Evolutionary conservation across 2,888 invertebrate genomes (phyloP), one percentile per base, ranked within the genome.

Genomic region (Eristalinus sepulchralis): DNA sequence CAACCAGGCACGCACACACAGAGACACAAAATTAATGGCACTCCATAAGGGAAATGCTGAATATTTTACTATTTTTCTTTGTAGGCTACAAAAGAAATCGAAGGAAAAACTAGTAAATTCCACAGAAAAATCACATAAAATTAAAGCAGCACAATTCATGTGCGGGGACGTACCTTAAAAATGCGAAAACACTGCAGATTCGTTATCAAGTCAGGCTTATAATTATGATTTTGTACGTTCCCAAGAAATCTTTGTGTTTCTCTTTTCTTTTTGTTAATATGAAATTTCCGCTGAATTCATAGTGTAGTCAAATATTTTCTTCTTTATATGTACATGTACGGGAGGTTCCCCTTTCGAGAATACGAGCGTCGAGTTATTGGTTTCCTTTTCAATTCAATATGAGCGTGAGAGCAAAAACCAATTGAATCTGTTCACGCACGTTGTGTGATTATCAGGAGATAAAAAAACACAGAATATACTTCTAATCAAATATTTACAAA

Each of bases 1-100:
- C 80, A 62, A 55, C n/a, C 9, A n/a, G 11, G 3, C 63, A 17
- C 62, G 27, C 81, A 81, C 63, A 85, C 81, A 81, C 68, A 85
- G 64, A 73, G 71, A 72, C 72, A 62, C 47, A 17, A 47, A 47
- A 47, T 17, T 85, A 72, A 82, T 81, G 67, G 68, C 84, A 85
- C 81, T 85, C 72, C 81, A 85, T 77, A 17, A 47, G 81, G 84
- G 68, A 76, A 81, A 81, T 78, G 76, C 84, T 77, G 81, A 66
- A 59, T 72, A 60, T 71, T 39, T 20, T 22, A 64, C 60, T 27
- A 24, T 39, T 55, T 68, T 72, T 73, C 81, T 85, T 84, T 85
- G 76, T 77, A 79, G 66, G 62, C 83, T 67, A 83, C 36, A 47
- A 47, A 47, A 47, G 47, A 47, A 47, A 17, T 47, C 47, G 17